These are phyloP conservation scores for Epistrophella euchroma DNA, from an alignment of 2,888 invertebrate species.

Conservation along the genomic window DNA sequence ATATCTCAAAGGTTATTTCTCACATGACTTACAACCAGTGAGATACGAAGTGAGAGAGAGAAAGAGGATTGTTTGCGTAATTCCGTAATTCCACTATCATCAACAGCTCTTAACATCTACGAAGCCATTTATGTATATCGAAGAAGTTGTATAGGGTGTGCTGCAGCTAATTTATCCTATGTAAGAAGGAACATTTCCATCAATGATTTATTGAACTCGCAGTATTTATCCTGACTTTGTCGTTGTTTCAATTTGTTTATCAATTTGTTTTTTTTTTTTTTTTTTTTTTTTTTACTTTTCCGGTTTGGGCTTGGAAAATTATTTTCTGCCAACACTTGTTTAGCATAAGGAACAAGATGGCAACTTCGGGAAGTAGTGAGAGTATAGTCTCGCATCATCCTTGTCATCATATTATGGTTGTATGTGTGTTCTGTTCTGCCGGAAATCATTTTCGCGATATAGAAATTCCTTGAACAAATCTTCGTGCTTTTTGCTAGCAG, in stretches of 20 bases:
- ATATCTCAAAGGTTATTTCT: slow-evolving; percentile 70
- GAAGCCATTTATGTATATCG: slow-evolving; percentile 40
- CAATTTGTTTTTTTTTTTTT: slow-evolving; percentile 1
- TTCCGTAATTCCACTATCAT: slow-evolving; percentile 20
- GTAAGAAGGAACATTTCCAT: slow-evolving; percentile 64
- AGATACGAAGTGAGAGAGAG: background rate
- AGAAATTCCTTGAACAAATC: slow-evolving; percentile 26
- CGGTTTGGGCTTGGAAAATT: slow-evolving; percentile 50
- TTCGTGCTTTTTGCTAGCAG: slow-evolving; percentile 12
- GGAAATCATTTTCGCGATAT: slow-evolving; percentile 53
- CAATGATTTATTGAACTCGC: slow-evolving; percentile 71
- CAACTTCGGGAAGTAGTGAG: background rate
- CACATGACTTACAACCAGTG: slow-evolving; percentile 65
- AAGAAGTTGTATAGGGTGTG: background rate
- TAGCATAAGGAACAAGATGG: background rate
- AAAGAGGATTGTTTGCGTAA: slow-evolving; percentile 29
- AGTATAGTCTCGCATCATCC: slow-evolving; percentile 14
- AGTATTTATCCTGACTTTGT: slow-evolving; percentile 58
- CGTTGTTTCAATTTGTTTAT: slow-evolving; percentile 69
- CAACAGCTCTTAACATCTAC: background rate
- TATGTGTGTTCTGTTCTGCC: slow-evolving; percentile 27
- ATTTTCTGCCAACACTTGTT: slow-evolving; percentile 58
- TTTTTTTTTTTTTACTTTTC: slow-evolving; percentile 1
- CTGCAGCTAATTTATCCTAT: slow-evolving; percentile 68
- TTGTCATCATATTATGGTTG: slow-evolving; percentile 28